phyloP scores from a whole-genome alignment of 2,888 invertebrate species.

The Nephrotoma flavescens region DNA sequence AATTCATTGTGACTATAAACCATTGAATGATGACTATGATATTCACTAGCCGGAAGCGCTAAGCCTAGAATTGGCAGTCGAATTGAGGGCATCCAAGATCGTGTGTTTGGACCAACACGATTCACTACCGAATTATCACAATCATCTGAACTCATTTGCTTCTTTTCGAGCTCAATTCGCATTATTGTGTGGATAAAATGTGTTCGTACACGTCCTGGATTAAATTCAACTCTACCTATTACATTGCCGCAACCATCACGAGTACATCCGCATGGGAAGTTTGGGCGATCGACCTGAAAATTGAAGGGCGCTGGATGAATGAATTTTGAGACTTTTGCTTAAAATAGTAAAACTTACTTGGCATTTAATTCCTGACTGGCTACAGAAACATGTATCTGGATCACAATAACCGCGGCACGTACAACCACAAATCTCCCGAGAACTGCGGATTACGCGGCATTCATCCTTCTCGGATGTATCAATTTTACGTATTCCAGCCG shows the following conservation, averaged over 20 bases:
- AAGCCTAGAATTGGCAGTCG: background rate
- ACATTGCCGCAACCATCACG: conserved; percentile 88
- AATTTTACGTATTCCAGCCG: conserved; percentile 89
- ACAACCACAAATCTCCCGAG: conserved; percentile 88
- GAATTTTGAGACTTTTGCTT: background rate
- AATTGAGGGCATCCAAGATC: background rate
- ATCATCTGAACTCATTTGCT: conserved; percentile 39
- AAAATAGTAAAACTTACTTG: conserved; percentile 39
- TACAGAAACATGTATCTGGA: conserved; percentile 90
- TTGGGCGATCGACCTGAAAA: conserved; percentile 72
- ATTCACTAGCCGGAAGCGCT: background rate
- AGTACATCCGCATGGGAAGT: conserved; percentile 94
- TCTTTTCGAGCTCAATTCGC: conserved; percentile 79
- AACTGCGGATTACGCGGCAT: conserved; percentile 80
- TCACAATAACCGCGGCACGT: conserved; percentile 86
- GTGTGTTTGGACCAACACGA: background rate
- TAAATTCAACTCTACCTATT: conserved; percentile 89
- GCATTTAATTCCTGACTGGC: conserved; percentile 89
- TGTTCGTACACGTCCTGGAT: conserved; percentile 85
- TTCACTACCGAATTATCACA: background rate
- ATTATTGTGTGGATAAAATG: conserved; percentile 96
- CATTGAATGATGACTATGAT: background rate
- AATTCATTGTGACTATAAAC: background rate
- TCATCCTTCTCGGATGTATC: conserved; percentile 88
- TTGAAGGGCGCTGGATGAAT: background rate